phyloP scores from a whole-genome alignment of 2,888 invertebrate genomes.

The Choreutis nemorana region DNA sequence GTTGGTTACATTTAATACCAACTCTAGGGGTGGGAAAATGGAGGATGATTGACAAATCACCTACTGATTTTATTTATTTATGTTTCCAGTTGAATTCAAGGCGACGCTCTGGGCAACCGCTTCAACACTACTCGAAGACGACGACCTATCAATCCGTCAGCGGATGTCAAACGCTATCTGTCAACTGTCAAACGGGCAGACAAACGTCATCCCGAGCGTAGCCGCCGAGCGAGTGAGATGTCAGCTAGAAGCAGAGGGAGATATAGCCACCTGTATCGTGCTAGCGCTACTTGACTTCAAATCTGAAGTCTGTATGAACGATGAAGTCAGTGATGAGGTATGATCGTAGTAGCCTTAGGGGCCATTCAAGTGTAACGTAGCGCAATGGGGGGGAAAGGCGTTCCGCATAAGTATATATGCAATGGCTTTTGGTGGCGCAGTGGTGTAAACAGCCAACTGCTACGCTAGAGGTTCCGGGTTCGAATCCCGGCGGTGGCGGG shows the following conservation, averaged over 20 bases:
- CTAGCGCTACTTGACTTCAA: conserved; percentile 39
- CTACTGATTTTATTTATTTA: too few relatives aligned
- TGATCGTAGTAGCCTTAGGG: conserved; percentile 6
- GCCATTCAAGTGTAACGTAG: too few relatives aligned
- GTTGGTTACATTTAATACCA: too few relatives aligned
- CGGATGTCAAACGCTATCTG: conserved; percentile 15
- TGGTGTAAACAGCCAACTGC: too few relatives aligned
- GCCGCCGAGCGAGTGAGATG: conserved; percentile 15
- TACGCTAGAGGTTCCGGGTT: too few relatives aligned
- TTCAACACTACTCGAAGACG: conserved; percentile 63
- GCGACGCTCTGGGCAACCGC: conserved; percentile 37
- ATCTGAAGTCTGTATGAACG: conserved; percentile 28
- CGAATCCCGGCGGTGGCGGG: too few relatives aligned
- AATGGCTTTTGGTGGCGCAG: too few relatives aligned
- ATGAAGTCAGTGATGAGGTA: conserved; percentile 37
- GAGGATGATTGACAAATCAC: too few relatives aligned
- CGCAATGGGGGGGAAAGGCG: too few relatives aligned
- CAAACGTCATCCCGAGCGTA: conserved; percentile 12
- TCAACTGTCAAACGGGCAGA: not conserved
- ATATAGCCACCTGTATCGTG: conserved; percentile 17
- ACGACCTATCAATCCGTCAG: conserved; percentile 42
- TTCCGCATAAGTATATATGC: too few relatives aligned
- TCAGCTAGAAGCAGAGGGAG: conserved; percentile 8
- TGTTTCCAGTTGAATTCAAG: conserved; percentile 28
- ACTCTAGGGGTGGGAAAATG: too few relatives aligned